These are phyloP conservation scores for Aphelinus atriplicis DNA, from an alignment of 1,140 invertebrate genomes.

Conservation along the genomic window DNA sequence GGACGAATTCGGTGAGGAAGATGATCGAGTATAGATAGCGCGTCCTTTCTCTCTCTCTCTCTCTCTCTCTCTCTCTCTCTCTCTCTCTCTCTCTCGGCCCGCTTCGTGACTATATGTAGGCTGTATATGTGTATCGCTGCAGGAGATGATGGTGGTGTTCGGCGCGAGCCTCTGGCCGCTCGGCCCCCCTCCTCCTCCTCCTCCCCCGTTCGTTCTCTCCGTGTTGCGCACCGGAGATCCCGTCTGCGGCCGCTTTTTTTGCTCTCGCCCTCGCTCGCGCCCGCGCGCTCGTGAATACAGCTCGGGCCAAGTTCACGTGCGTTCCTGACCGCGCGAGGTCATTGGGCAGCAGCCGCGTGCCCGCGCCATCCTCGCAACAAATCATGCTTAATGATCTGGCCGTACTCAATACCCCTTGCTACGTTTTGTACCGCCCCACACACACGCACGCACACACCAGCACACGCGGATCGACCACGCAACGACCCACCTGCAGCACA, in stretches of 20 bases:
- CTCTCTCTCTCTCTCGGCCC: not conserved
- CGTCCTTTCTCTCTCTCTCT: not conserved
- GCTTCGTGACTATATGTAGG: constrained; percentile 33
- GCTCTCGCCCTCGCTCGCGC: constrained; percentile 1
- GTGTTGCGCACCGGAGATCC: no score
- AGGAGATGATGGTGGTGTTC: constrained; percentile 50
- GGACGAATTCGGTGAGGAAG: constrained; percentile 36
- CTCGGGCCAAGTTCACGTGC: constrained; percentile 54
- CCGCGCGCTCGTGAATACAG: not conserved
- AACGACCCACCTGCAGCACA: no score
- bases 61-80: not conserved
- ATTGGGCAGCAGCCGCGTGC: constrained; percentile 52
- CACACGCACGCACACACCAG: no score
- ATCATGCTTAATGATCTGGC: constrained; percentile 68
- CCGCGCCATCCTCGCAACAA: constrained; percentile 63
- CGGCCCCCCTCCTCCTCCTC: not conserved
- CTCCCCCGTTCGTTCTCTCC: not conserved
- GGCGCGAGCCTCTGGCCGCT: constrained; percentile 29
- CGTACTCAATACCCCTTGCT: constrained; percentile 53
- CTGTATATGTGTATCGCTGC: constrained; percentile 35
- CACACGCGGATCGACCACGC: no score
- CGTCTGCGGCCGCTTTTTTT: no score
- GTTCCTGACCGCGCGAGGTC: constrained; percentile 60
- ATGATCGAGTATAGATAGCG: constrained; percentile 20
- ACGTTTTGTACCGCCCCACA: constrained; percentile 10